phyloP scores from a whole-genome alignment of 2,888 invertebrate species.

The Esperia sulphurella region DNA sequence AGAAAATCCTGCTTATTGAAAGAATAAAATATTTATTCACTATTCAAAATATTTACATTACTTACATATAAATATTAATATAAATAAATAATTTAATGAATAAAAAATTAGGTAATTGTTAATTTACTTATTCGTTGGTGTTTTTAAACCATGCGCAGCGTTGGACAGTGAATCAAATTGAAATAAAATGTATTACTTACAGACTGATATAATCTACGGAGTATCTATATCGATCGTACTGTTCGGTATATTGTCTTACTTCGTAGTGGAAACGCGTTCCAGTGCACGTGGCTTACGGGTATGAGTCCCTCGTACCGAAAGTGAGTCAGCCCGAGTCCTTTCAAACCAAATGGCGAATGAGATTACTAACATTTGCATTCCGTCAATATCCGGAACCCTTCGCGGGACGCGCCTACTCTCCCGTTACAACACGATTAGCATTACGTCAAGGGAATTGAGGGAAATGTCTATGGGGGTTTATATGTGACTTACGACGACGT shows the following conservation, averaged over 20 bases:
- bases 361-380: conserved; percentile 55
- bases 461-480: conserved; percentile 5
- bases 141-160: too few relatives aligned
- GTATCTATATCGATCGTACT: too few relatives aligned
- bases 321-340: conserved; percentile 34
- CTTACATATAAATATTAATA: too few relatives aligned
- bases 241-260: not conserved
- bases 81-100: too few relatives aligned
- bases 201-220: too few relatives aligned
- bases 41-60: too few relatives aligned
- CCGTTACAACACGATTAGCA: conserved; percentile 49
- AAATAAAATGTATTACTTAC: too few relatives aligned
- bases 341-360: conserved; percentile 28
- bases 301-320: conserved; percentile 20
- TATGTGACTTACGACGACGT: conserved; percentile 1
- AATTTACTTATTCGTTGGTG: too few relatives aligned
- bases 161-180: too few relatives aligned
- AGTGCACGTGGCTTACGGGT: conserved; percentile 27
- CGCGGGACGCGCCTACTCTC: conserved; percentile 33
- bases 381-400: conserved; percentile 40
- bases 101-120: too few relatives aligned
- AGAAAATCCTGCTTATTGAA: too few relatives aligned
- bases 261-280: conserved; percentile 20
- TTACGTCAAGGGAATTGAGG: conserved; percentile 28
- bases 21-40: too few relatives aligned